Evolutionary conservation across 2,113 vertebrate genomes (phyloP).

Genomic region (Willisornis vidua): DNA sequence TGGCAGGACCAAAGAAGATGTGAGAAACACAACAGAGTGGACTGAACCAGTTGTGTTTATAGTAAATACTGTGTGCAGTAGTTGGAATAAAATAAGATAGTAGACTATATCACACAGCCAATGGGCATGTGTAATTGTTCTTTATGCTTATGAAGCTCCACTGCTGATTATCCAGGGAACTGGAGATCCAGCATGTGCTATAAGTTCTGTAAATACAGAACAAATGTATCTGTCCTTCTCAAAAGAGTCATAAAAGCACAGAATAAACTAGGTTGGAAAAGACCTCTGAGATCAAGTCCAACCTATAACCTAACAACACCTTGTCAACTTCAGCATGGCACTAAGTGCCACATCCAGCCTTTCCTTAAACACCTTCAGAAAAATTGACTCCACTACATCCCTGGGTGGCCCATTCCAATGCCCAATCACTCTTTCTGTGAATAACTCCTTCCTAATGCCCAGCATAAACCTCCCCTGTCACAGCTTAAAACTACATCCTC

Average conservation of each 20-base stretch:
- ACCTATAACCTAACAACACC: neutral
- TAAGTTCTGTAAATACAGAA: neutral
- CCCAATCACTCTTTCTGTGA: neutral
- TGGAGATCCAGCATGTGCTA: neutral
- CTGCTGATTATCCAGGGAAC: neutral
- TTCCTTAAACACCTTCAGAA: neutral
- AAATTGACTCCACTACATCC: neutral
- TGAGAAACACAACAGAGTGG: neutral
- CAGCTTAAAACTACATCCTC: neutral
- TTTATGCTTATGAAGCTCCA: neutral
- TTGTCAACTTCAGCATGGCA: neutral
- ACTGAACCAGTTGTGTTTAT: neutral
- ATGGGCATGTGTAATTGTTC: neutral
- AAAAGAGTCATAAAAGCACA: neutral
- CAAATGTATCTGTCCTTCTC: neutral
- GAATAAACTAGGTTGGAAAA: neutral
- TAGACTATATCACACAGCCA: neutral
- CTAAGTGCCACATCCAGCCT: neutral
- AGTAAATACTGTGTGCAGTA: neutral
- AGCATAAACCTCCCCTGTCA: neutral
- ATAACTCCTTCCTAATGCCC: neutral
- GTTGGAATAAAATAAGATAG: neutral
- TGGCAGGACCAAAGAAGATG: neutral
- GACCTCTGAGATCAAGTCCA: neutral
- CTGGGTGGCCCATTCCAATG: neutral